Evolutionary conservation across 2,113 vertebrate species (phyloP), one percentile per base, ranked within the genome.

Genomic region (Oceanites oceanicus): DNA sequence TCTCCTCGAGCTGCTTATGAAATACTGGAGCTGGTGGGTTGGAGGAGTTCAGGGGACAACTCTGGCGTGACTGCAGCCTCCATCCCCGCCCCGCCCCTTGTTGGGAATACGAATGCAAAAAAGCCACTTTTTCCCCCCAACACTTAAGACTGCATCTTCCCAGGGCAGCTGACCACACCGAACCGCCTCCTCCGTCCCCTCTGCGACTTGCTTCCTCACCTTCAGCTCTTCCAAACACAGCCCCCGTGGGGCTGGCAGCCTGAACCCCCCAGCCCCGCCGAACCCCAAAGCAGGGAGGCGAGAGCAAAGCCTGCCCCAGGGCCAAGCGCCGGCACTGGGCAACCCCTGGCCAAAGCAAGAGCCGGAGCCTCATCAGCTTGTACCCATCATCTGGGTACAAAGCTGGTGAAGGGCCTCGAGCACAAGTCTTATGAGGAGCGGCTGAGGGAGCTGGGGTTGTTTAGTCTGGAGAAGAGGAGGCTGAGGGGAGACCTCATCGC

Each of bases 21-120:
- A 63, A 88, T 40, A 20, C 49, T 40, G 10, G 3, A 42, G 66
- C 63, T 36, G 73, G 62, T 6, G 42, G 72, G 47, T 22, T 11
- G 47, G 30, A 70, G 20, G 29, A 11, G 10, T 9, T 49, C 40
- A 20, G 23, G 15, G 23, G 49, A 55, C 2, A 6, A 22, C 56
- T 55, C 56, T 5, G 9, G 56, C 1, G 1, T 15, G 36, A 50
- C n/a, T 8, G 11, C 44, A 74, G 68, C 52, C 36, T 36, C 20
- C 44, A 19, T 8, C 27, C 40, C 21, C 3, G 0, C 2, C 0
- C 5, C 3, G 86, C 56, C 42, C 42, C 42, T 44, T 23, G 8
- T 6, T 34, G 45, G 45, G 52, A 74, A 30, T 5, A 11, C 2
- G 1, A 38, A 66, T 21, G 20, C 7, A 26, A 19, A 84, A 40